Evolutionary conservation across 2,888 invertebrate species (phyloP).

Genomic region (Thera obeliscata): DNA sequence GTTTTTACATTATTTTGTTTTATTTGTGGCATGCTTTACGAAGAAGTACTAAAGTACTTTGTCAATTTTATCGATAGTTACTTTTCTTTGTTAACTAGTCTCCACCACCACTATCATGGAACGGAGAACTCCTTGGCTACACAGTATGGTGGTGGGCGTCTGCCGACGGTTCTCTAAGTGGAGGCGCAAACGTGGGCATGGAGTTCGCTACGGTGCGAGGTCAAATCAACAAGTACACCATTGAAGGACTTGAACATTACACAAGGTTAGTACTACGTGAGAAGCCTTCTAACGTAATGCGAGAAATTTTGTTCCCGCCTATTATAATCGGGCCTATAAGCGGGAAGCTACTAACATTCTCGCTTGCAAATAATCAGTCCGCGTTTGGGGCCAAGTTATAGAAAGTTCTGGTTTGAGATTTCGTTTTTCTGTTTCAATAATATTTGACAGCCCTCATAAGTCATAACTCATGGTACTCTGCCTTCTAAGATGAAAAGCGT

Average conservation of each 20-base stretch:
- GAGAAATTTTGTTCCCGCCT: not conserved
- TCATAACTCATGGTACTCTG: no score
- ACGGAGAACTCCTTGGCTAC: constrained; percentile 91
- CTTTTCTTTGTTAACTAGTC: constrained; percentile 70
- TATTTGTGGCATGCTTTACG: no score
- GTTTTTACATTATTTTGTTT: no score
- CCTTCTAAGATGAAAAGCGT: no score
- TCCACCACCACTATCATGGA: constrained; percentile 88
- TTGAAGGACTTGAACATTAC: constrained; percentile 91
- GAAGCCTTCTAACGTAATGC: not conserved
- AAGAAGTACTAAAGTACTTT: no score
- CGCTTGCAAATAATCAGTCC: not conserved
- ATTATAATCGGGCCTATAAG: no score
- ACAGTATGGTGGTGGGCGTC: constrained; percentile 88
- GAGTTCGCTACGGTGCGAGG: constrained; percentile 88
- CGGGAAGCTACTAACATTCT: not conserved
- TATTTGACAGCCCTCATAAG: no score
- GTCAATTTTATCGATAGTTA: no score
- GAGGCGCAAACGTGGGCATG: constrained; percentile 74
- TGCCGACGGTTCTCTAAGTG: constrained; percentile 70
- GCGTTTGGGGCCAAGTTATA: not conserved
- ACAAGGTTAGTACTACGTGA: constrained; percentile 80
- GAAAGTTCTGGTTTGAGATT: not conserved
- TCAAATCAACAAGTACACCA: constrained; percentile 88
- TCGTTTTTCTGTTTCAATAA: not conserved